Conservation (phyloP, 2,113 vertebrate genomes). For the Ursus arctos region DNA sequence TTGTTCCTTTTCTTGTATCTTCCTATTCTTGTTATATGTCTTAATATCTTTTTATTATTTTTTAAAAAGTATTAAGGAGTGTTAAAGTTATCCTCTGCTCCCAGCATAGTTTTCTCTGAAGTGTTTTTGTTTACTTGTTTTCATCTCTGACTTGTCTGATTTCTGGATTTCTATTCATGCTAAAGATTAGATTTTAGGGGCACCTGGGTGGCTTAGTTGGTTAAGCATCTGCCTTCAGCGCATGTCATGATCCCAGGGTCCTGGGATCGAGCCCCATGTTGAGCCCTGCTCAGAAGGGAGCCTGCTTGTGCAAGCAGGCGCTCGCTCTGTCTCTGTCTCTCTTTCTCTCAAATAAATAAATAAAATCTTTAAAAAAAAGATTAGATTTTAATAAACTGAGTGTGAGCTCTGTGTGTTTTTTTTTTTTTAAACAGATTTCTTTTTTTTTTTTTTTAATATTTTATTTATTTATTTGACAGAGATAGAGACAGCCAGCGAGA, state of each 20-base stretch:
- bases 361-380: no score
- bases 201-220: neutral
- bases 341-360: neutral
- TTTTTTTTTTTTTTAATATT: no score
- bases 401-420: neutral
- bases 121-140: neutral
- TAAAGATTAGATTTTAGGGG: neutral
- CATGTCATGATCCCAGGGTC: neutral
- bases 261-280: neutral
- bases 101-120: neutral
- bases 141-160: conserved; percentile 8
- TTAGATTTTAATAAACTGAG: no score
- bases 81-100: neutral
- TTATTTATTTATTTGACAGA: no score
- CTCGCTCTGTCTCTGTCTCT: no score
- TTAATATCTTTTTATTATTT: neutral
- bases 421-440: neutral
- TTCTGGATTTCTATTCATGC: neutral
- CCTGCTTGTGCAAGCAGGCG: no score
- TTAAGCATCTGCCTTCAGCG: neutral
- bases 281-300: neutral
- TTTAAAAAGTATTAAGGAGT: neutral
- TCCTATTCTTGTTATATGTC: neutral
- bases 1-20: neutral
- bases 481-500: no score